Evolutionary conservation across 2,113 vertebrate species (phyloP), one percentile per base, ranked within the genome.

Genomic region (Gymnocephalus cernua): DNA sequence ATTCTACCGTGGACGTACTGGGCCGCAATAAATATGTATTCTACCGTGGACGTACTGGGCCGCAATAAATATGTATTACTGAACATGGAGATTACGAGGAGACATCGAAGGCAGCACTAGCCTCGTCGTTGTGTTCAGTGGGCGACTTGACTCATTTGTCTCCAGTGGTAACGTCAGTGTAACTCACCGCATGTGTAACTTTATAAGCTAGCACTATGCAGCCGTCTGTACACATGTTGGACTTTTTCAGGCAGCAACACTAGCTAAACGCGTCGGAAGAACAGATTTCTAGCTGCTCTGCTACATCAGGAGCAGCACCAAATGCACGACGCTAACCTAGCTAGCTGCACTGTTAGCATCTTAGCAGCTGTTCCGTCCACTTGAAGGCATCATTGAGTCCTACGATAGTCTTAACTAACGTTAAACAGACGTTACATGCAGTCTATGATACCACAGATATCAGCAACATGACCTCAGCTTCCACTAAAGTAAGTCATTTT

Each of bases 381-480:
- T 57, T 47, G 62, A 75, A 59, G 10, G 57, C 82, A 38, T 56
- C 78, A 61, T 9, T 41, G 35, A 53, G 27, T 48, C 23, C 16
- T 6, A 14, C 15, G 29, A 47, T 10, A 21, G 15, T 38, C 11
- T n/a, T n/a, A n/a, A n/a, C n/a, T 58, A 16, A 38, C 38, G 38
- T 38, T 38, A 38, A 29, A 35, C n/a, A n/a, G 38, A 25, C 6
- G 32, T 32, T 32, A 2, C 7, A 25, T 3, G 6, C 9, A 19
- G 23, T 23, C n/a, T 25, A 1, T 64, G 50, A 27, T 64, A 12
- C 44, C 54, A 38, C 57, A 69, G 8, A 45, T 23, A 80, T 1
- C 48, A 45, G 79, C 58, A 77, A 32, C 56, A 95, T 95, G 94
- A 95, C 94, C 41, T 95, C 94, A 61, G 94, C 94, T 9, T 95